Evolutionary conservation across 2,888 invertebrate species (phyloP).

Genomic region (Lutraria lutraria): DNA sequence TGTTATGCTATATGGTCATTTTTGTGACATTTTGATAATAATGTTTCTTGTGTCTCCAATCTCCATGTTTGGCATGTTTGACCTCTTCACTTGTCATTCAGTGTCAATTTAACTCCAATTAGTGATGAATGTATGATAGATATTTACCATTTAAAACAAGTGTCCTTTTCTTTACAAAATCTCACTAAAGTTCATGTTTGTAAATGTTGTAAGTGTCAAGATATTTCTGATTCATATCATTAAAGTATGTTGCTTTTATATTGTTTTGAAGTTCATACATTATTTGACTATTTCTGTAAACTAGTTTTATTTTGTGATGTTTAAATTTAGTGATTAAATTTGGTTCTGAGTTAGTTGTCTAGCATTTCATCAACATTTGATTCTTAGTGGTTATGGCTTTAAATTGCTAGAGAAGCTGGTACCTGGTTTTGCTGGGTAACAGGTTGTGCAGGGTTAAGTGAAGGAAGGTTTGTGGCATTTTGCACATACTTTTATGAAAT

Average conservation of each 20-base stretch:
- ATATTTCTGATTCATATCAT: not conserved
- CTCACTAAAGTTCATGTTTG: not conserved
- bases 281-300: not conserved
- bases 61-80: not conserved
- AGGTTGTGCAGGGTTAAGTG: too few relatives aligned
- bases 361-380: too few relatives aligned
- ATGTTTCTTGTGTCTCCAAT: not conserved
- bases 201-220: slow-evolving; percentile 16
- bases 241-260: not conserved
- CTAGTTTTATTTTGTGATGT: not conserved
- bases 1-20: not conserved
- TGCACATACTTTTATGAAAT: too few relatives aligned
- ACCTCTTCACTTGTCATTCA: not conserved
- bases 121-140: not conserved
- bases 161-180: not conserved
- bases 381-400: too few relatives aligned
- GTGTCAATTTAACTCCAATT: not conserved
- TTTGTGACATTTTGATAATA: not conserved
- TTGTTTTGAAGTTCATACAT: not conserved
- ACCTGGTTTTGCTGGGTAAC: too few relatives aligned
- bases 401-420: too few relatives aligned
- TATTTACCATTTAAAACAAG: slow-evolving; percentile 10
- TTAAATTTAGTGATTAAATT: not conserved
- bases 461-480: too few relatives aligned
- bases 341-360: too few relatives aligned